A percentile compares a stretch with the other conserved stretches of the same genome.
These are phyloP conservation scores for Bembecia ichneumoniformis DNA, from an alignment of 2,888 invertebrate genomes.

Conservation along the genomic window DNA sequence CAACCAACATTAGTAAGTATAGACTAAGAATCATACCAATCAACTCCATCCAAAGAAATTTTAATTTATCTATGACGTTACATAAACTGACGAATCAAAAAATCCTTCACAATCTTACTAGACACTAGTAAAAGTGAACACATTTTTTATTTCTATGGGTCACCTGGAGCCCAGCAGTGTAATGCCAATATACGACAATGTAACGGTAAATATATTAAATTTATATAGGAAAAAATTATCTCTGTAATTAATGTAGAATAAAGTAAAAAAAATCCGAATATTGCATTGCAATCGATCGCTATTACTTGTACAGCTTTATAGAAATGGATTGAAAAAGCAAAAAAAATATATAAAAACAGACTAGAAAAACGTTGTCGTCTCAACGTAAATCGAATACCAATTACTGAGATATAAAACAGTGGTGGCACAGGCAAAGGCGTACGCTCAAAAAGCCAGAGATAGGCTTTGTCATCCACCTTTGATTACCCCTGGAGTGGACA, in stretches of 20 bases:
- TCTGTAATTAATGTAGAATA: background rate
- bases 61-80: too few species aligned
- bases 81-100: too few species aligned
- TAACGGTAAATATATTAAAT: too few species aligned
- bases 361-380: slow-evolving; percentile 5
- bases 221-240: too few species aligned
- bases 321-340: background rate
- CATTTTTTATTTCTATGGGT: too few species aligned
- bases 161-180: too few species aligned
- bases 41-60: too few species aligned
- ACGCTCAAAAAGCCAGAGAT: slow-evolving; percentile 50
- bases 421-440: slow-evolving; percentile 35
- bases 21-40: too few species aligned
- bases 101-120: too few species aligned
- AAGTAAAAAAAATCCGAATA: slow-evolving; percentile 3
- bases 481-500: slow-evolving; percentile 46
- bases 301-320: background rate
- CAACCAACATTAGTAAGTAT: too few species aligned
- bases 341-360: background rate
- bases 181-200: too few species aligned
- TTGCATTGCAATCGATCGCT: background rate
- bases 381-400: slow-evolving; percentile 59
- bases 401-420: slow-evolving; percentile 54
- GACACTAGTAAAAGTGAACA: too few species aligned
- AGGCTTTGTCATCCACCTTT: slow-evolving; percentile 63